A percentile compares a stretch with the other conserved stretches of the same genome.
These are phyloP conservation scores for Amblyornis subalaris DNA, from an alignment of 2,113 vertebrate genomes.

Conservation along the genomic window DNA sequence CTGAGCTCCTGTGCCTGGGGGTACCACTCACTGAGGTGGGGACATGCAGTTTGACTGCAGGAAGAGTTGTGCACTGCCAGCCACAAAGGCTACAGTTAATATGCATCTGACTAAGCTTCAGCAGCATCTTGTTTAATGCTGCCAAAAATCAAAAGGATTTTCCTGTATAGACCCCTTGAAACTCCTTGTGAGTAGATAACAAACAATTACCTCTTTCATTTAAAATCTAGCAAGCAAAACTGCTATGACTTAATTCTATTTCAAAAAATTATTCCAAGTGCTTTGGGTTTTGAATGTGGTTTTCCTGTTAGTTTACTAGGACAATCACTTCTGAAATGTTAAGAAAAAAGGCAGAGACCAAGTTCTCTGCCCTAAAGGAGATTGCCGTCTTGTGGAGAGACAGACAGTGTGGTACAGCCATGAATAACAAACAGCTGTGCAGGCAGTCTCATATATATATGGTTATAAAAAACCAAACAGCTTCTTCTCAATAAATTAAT, in stretches of 20 bases:
- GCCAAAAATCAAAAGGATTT: neutral
- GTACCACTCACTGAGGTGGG: neutral
- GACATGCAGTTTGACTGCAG: neutral
- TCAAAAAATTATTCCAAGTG: neutral
- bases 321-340: neutral
- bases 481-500: slow-evolving; percentile 17
- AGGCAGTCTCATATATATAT: neutral
- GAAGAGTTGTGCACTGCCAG: neutral
- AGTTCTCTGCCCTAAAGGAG: slow-evolving; percentile 5
- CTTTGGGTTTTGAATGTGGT: neutral
- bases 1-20: neutral
- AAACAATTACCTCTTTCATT: neutral
- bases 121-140: neutral
- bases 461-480: neutral
- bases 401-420: neutral
- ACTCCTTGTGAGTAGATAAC: fast-evolving
- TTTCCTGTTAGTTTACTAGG: neutral
- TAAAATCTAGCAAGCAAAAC: neutral
- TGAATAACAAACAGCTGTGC: neutral
- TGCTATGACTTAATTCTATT: neutral
- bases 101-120: neutral
- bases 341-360: neutral
- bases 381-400: neutral
- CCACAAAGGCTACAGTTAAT: neutral
- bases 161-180: neutral